Evolutionary conservation across 2,797 vertebrate species (phyloP).

Genomic region (Crax fasciolata): DNA sequence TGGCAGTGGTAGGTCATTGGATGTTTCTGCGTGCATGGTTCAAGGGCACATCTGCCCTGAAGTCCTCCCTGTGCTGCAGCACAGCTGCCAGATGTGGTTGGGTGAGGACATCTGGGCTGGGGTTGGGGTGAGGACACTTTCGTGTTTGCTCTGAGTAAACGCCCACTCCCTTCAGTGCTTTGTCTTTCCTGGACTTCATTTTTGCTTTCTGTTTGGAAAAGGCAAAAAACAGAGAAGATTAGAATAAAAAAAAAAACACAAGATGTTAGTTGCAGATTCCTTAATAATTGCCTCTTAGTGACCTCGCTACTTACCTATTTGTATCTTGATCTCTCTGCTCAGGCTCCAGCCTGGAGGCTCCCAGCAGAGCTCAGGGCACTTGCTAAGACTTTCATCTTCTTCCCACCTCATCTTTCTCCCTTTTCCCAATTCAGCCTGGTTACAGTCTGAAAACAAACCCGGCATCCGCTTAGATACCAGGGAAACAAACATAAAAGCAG

Average conservation of each 20-base stretch:
- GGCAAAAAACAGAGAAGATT: not conserved
- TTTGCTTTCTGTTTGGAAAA: not conserved
- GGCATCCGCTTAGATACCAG: not conserved
- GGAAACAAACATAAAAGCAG: not conserved
- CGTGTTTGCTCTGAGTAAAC: not conserved
- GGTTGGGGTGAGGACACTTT: not conserved
- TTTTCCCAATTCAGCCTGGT: not conserved
- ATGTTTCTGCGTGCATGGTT: not conserved
- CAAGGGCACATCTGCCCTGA: not conserved
- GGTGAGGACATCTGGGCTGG: no score
- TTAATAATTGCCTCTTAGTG: not conserved
- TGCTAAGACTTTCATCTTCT: not conserved
- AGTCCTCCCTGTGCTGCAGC: not conserved
- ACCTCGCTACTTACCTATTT: not conserved
- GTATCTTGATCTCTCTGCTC: not conserved
- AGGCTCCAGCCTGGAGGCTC: not conserved
- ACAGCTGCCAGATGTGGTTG: not conserved
- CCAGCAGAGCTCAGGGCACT: not conserved
- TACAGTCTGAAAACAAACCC: not conserved
- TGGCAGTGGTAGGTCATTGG: not conserved
- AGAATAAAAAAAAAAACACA: not conserved
- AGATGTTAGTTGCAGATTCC: not conserved
- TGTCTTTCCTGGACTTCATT: not conserved
- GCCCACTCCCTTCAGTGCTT: not conserved
- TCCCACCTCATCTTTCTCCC: not conserved